Base-by-base conservation (phyloP, 1,140 invertebrate genomes). In the Nomia melanderi region DNA sequence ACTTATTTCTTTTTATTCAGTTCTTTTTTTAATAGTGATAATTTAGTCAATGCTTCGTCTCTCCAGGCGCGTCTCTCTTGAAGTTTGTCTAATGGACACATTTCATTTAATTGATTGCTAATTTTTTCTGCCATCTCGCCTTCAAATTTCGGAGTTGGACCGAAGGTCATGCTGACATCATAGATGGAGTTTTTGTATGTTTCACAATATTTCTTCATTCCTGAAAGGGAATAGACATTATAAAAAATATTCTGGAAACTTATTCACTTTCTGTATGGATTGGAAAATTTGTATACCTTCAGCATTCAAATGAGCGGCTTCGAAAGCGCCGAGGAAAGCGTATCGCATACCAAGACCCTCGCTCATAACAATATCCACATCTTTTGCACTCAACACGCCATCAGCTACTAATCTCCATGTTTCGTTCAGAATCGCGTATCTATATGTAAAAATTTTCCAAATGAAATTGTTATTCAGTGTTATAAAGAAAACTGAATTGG, bases 301-400 rank as follows among this genome's bases (percentile, higher is more conserved):
- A 33, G 98, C 98, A 93, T 99, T 99, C 29, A 99, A 93, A 93
- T 99, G 98, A 27, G 97, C 96, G 0, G 98, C 98, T 93, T 99
- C 98, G 64, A 99, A 93, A 1, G 97, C 96, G 29, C 98, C 98
- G 25, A 99, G 93, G 90, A 99, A 99, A 6, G 98, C 98, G 89
- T 99, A 99, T 72, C 98, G 94, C 94, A 97, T 96, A 23, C 98
- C 98, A 14, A 99, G 93, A 25, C 98, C 98, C 91, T 98, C 96
- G 20, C 95, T 97, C 94, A 99, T 99, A 0, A 99, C 97, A 84
- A 95, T 96, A 83, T 99, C 98, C 31, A 99, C 94, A 88, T 99
- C 98, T 83, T 96, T 95, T 0, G 97, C 97, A 88, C 95, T 94
- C 27, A 99, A 91, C 12, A 99, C 93, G 39, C 96, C 96, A 74